Conservation (phyloP, 2,888 invertebrate species). For the Polyommatus iphigenia region DNA sequence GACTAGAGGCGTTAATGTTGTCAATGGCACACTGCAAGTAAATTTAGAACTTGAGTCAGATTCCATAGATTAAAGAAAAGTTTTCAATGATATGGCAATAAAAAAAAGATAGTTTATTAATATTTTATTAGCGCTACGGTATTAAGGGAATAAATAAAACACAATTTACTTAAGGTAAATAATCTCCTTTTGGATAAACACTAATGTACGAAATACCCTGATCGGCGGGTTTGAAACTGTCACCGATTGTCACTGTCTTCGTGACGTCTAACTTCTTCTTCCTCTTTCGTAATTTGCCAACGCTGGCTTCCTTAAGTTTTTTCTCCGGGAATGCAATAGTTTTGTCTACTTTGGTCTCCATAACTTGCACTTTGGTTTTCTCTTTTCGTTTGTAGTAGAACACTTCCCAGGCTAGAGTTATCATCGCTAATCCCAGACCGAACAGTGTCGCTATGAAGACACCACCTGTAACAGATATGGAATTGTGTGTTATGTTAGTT, state of each 20-base stretch:
- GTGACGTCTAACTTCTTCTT: slow-evolving; percentile 42
- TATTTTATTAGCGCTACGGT: not conserved
- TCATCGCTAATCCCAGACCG: slow-evolving; percentile 90
- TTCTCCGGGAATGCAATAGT: slow-evolving; percentile 46
- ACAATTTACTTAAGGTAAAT: slow-evolving; percentile 50
- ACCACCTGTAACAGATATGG: slow-evolving; percentile 82
- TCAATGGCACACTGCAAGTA: too few species aligned
- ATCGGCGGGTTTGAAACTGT: slow-evolving; percentile 67
- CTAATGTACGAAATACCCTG: slow-evolving; percentile 64
- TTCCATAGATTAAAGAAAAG: not conserved
- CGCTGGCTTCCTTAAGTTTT: slow-evolving; percentile 42
- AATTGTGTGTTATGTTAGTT: too few species aligned
- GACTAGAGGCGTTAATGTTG: too few species aligned
- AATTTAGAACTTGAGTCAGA: not conserved
- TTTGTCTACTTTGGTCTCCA: slow-evolving; percentile 52
- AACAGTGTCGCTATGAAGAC: slow-evolving; percentile 94
- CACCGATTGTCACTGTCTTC: slow-evolving; percentile 69
- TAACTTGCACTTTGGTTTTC: slow-evolving; percentile 56
- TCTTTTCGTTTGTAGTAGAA: slow-evolving; percentile 85
- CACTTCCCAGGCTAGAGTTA: slow-evolving; percentile 90
- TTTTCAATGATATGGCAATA: not conserved
- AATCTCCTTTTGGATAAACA: slow-evolving; percentile 64
- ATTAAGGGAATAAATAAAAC: not conserved
- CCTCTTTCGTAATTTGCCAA: slow-evolving; percentile 48
- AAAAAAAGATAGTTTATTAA: not conserved